phyloP scores from a whole-genome alignment of 2,797 vertebrate species.

The Thaleichthys pacificus region DNA sequence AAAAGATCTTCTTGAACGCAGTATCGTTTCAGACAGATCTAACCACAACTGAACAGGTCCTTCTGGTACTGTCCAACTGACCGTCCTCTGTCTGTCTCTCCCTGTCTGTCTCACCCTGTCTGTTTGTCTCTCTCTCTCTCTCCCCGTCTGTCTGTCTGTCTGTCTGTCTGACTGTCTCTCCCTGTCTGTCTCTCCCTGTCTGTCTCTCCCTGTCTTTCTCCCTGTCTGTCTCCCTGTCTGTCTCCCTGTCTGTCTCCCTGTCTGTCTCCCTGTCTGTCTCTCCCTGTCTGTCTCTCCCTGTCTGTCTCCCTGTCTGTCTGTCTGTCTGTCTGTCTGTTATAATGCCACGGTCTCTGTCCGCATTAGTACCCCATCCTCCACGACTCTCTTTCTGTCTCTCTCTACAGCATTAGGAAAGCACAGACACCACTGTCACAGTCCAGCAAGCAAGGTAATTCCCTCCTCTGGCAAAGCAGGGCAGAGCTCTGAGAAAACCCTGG shows the following conservation, averaged over 20 bases:
- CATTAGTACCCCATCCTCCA: too few relatives aligned
- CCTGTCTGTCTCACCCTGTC: neutral
- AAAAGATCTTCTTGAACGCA: neutral
- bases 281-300: neutral
- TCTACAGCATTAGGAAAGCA: neutral
- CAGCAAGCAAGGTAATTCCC: neutral
- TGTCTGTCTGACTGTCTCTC: neutral
- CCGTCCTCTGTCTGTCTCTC: neutral
- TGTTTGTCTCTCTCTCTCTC: neutral
- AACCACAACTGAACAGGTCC: slow-evolving; percentile 4
- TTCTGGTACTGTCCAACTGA: neutral
- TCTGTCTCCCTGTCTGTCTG: neutral
- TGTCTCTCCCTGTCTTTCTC: neutral
- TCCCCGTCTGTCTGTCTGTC: neutral
- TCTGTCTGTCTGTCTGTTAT: neutral
- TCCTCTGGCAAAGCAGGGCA: neutral
- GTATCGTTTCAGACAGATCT: neutral
- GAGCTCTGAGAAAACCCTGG: slow-evolving; percentile 1
- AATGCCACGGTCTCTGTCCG: too few relatives aligned
- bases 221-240: neutral
- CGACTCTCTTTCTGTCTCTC: neutral
- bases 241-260: slow-evolving; percentile 2
- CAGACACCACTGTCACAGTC: neutral
- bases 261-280: neutral
- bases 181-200: neutral